phyloP scores from a whole-genome alignment of 1,140 invertebrate species.

The Saxidomus purpurata region DNA sequence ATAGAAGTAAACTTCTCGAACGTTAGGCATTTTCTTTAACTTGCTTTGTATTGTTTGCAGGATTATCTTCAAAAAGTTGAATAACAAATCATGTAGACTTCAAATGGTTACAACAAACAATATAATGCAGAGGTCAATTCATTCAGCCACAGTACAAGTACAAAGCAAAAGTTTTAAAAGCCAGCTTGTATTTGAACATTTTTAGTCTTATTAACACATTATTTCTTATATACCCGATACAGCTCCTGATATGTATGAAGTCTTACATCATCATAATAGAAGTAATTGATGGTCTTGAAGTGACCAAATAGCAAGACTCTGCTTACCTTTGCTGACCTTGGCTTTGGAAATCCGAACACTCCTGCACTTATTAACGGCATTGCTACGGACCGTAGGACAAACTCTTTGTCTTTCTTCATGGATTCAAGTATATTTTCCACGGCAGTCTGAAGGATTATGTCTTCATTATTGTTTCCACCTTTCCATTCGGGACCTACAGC shows the following conservation, averaged over 20 bases:
- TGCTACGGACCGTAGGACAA: conserved; percentile 32
- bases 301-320: too few species aligned
- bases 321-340: conserved; percentile 20
- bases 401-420: conserved; percentile 26
- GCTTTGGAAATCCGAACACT: not conserved
- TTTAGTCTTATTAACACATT: too few species aligned
- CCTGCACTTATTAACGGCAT: conserved; percentile 9
- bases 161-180: too few species aligned
- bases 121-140: too few species aligned
- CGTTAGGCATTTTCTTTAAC: not conserved
- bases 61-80: conserved; percentile 24
- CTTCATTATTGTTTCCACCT: conserved; percentile 61
- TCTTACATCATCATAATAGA: too few species aligned
- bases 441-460: conserved; percentile 28
- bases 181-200: too few species aligned
- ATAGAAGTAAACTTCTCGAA: conserved; percentile 38
- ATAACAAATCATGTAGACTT: too few species aligned
- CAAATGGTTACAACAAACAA: too few species aligned
- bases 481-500: conserved; percentile 70
- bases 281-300: too few species aligned
- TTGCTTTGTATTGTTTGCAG: conserved; percentile 21
- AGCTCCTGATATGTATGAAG: too few species aligned
- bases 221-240: too few species aligned
- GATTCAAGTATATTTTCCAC: conserved; percentile 51
- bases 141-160: too few species aligned